These are phyloP conservation scores for Pectinophora gossypiella DNA, from an alignment of 1,140 invertebrate species.

Conservation along the genomic window DNA sequence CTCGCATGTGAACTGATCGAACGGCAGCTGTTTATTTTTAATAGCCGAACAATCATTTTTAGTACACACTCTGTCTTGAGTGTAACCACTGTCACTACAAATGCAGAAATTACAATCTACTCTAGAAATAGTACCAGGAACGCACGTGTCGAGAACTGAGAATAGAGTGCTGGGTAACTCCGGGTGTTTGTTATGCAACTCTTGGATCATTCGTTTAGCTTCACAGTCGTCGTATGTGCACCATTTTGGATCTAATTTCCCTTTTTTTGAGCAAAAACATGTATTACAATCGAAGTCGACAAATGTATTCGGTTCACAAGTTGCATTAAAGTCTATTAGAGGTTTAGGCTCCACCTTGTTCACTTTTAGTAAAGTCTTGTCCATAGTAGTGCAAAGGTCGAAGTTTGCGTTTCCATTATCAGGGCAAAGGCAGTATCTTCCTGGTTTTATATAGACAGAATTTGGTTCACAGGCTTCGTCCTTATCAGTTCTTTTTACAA, in stretches of 20 bases:
- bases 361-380: slow-evolving; percentile 10
- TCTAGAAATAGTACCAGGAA: slow-evolving; percentile 46
- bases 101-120: slow-evolving; percentile 59
- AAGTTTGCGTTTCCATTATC: slow-evolving; percentile 33
- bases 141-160: slow-evolving; percentile 25
- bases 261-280: slow-evolving; percentile 53
- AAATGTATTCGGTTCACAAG: slow-evolving; percentile 49
- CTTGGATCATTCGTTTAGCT: slow-evolving; percentile 35
- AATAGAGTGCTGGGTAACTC: no score
- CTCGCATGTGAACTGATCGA: slow-evolving; percentile 45
- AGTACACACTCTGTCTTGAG: slow-evolving; percentile 44
- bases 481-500: slow-evolving; percentile 17
- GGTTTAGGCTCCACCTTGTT: no score
- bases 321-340: slow-evolving; percentile 26
- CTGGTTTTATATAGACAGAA: slow-evolving; percentile 36
- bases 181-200: slow-evolving; percentile 40
- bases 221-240: slow-evolving; percentile 61
- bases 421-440: slow-evolving; percentile 50
- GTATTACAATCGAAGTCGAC: slow-evolving; percentile 58
- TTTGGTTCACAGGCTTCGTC: slow-evolving; percentile 35
- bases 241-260: slow-evolving; percentile 58
- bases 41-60: slow-evolving; percentile 39
- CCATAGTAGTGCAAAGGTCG: slow-evolving; percentile 37
- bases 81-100: slow-evolving; percentile 42
- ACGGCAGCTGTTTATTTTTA: not conserved